Evolutionary conservation across 2,888 invertebrate genomes (phyloP), one percentile per base, ranked within the genome.

Genomic region (Cataglyphis albicans): DNA sequence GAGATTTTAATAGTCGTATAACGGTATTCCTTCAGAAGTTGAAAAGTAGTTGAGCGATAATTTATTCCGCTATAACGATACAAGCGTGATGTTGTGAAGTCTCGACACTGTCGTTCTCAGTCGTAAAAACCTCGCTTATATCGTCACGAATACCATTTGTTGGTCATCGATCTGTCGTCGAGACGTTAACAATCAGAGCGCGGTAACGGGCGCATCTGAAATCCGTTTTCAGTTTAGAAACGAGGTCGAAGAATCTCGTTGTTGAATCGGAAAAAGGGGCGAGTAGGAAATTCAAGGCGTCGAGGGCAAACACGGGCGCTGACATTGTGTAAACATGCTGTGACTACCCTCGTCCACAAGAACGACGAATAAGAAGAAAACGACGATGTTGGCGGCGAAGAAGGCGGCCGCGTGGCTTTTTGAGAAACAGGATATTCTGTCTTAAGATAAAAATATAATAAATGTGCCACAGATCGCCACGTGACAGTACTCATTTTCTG

Each of bases 311-410:
- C 91, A 91, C 89, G 84, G 85, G 87, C 68, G 88, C 83, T 88
- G 91, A 91, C 91, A 89, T 87, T 90, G 86, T 87, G 87, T 90
- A 91, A 91, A 91, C 90, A 91, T 86, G 87, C 87, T 88, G 88
- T 88, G 90, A 90, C 92, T 90, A 86, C 84, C 86, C 87, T 85
- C 90, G 87, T 86, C 85, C 87, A 83, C 76, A 75, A 73, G 84
- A 29, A 70, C 74, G 64, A 70, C 74, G 64, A 61, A 48, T n/a
- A 38, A 57, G 59, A 75, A 67, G 81, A 70, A 78, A 73, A 81
- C 64, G 57, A 76, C 64, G 38, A 65, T 29, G 55, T 25, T 9
- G 76, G 32, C 67, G 55, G 29, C 25, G 75, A 41, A 55, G 83
- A 73, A 32, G n/a, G n/a, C n/a, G n/a, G 68, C 35, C 68, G 70